These are phyloP conservation scores for Andinoacara biseriatus DNA, from an alignment of 2,113 vertebrate species.

Conservation along the genomic window DNA sequence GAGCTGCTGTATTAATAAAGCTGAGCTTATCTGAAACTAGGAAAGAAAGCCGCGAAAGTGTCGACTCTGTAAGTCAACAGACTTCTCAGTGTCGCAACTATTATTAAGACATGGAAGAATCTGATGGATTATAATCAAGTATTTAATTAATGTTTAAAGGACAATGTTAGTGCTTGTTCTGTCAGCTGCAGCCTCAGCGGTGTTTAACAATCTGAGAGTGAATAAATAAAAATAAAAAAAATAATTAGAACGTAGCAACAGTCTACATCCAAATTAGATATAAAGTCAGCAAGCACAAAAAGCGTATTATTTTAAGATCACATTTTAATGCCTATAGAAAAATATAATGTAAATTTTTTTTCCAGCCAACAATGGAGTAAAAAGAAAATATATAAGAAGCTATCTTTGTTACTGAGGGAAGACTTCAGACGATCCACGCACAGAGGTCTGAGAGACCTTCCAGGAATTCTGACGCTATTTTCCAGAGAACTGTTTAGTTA, in stretches of 20 bases:
- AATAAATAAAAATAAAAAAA: background rate
- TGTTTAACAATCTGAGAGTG: background rate
- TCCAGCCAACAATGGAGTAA: background rate
- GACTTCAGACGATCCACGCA: background rate
- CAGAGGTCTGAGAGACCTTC: background rate
- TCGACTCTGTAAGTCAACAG: no score
- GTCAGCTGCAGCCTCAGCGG: background rate
- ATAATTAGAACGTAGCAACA: background rate
- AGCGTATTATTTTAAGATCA: background rate
- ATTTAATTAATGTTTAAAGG: background rate
- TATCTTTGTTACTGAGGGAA: no score
- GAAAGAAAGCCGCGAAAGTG: no score
- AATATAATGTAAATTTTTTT: accelerated
- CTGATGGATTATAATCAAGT: background rate
- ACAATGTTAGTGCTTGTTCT: background rate
- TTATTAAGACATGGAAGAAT: no score
- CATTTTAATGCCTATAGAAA: background rate
- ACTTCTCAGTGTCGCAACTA: no score
- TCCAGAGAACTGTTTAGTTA: background rate
- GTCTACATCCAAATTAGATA: background rate
- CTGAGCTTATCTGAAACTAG: no score
- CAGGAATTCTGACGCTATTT: background rate
- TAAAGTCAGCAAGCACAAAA: background rate
- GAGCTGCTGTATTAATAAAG: no score
- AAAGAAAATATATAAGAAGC: no score